Conservation (phyloP, 1,140 invertebrate species). For the Penaeus chinensis region DNA sequence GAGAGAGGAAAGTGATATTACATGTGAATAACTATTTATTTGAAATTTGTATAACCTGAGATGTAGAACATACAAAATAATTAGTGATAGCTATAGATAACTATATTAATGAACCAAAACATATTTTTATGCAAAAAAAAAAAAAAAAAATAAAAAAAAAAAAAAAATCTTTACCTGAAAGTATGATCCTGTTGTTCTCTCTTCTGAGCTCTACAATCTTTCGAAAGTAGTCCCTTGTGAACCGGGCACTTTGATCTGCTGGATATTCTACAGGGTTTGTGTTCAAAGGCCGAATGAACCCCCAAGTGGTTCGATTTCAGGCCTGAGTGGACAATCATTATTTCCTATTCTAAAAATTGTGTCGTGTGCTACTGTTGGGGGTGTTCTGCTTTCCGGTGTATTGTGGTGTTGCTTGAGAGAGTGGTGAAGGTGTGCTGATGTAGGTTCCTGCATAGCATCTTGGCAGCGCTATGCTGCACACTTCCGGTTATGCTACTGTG, state of each 20-base stretch:
- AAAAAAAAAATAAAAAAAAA: background rate
- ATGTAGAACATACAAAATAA: no score
- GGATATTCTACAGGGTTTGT: constrained; percentile 36
- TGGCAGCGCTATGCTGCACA: constrained; percentile 34
- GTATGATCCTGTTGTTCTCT: constrained; percentile 47
- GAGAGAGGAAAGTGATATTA: no score
- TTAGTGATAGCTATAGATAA: no score
- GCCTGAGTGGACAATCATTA: no score
- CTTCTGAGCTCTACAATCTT: constrained; percentile 45
- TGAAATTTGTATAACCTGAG: no score
- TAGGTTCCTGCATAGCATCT: constrained; percentile 14
- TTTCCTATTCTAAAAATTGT: no score
- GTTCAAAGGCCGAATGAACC: background rate
- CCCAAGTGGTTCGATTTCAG: no score
- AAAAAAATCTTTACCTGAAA: constrained; percentile 37
- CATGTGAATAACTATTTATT: no score
- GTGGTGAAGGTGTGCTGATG: constrained; percentile 10
- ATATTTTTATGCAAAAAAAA: background rate
- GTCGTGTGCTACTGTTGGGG: background rate
- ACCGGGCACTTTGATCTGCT: constrained; percentile 47
- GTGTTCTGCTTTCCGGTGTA: constrained; percentile 1
- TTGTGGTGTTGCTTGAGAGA: background rate
- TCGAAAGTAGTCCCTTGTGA: constrained; percentile 36
- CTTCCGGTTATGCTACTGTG: constrained; percentile 36
- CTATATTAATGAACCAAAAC: no score